Conservation (phyloP, 1,140 invertebrate genomes). For the Pseudoatta argentina region DNA sequence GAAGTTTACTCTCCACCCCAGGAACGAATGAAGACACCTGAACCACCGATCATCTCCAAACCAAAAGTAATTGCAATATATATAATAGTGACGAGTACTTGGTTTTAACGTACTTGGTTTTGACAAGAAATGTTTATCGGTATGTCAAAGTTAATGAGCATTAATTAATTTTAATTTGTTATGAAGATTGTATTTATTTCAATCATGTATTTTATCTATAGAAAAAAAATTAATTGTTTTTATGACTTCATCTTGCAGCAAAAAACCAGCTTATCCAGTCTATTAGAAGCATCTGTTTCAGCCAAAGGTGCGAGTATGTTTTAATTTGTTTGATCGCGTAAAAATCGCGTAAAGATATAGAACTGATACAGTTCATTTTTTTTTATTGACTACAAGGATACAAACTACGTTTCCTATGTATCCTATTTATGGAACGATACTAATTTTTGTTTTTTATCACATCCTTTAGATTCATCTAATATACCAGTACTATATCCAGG, state of each 20-base stretch:
- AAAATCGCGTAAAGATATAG: background rate
- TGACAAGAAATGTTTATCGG: conserved; percentile 1
- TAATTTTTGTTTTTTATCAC: conserved; percentile 71
- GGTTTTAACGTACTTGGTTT: background rate
- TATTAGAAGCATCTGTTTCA: conserved; percentile 85
- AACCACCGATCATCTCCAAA: conserved; percentile 85
- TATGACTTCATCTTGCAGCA: conserved; percentile 80
- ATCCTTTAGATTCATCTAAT: conserved; percentile 79
- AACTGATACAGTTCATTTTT: background rate
- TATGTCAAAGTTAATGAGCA: conserved; percentile 11
- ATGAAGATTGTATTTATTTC: conserved; percentile 7
- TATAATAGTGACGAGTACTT: conserved; percentile 50
- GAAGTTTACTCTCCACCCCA: conserved; percentile 56
- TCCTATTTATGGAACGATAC: conserved; percentile 40
- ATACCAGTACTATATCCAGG: conserved; percentile 82
- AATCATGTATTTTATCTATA: conserved; percentile 18
- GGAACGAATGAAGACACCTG: conserved; percentile 84
- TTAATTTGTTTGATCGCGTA: conserved; percentile 38
- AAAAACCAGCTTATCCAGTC: conserved; percentile 86
- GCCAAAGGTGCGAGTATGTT: conserved; percentile 83
- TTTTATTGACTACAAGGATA: conserved; percentile 11
- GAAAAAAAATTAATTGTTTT: conserved; percentile 56
- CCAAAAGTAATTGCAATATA: conserved; percentile 82
- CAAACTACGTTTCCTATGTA: background rate
- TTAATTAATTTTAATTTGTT: conserved; percentile 47